A percentile compares a stretch with the other conserved stretches of the same genome.
These are phyloP conservation scores for Gymnothorax javanicus DNA, from an alignment of 2,797 vertebrate genomes.

Conservation along the genomic window DNA sequence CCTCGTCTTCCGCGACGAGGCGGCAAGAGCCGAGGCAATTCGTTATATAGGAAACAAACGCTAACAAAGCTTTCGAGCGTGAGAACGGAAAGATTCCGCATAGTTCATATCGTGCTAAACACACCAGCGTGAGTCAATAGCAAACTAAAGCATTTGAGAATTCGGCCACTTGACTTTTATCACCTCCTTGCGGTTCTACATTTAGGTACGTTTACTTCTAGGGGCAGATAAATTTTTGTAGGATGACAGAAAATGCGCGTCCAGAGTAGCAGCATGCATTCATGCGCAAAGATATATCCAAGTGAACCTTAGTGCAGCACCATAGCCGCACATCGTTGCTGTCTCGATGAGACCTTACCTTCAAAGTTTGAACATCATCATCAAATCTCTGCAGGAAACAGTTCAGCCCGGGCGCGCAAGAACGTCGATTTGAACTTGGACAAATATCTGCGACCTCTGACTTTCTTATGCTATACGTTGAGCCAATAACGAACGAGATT, in stretches of 20 bases:
- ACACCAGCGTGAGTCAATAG: not conserved
- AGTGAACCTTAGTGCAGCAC: not conserved
- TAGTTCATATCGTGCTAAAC: not conserved
- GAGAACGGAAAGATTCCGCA: not conserved
- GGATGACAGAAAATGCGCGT: not conserved
- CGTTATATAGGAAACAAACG: not conserved
- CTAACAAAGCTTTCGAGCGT: not conserved
- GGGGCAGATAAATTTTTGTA: not conserved
- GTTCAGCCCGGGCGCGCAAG: slow-evolving; percentile 4
- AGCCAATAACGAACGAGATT: not conserved
- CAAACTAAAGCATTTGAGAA: not conserved
- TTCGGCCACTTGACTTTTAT: not conserved
- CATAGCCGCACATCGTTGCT: not conserved
- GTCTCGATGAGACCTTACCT: slow-evolving; percentile 5
- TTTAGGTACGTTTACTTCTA: not conserved
- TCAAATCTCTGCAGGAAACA: slow-evolving; percentile 11
- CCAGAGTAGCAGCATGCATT: not conserved
- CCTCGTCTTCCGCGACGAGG: not conserved
- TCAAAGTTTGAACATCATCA: slow-evolving; percentile 21
- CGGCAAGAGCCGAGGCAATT: not conserved
- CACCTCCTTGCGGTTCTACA: not conserved
- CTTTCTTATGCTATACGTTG: not conserved
- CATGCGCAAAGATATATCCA: slow-evolving; percentile 1
- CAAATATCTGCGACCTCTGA: not conserved
- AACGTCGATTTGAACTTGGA: not conserved